Evolutionary conservation across 2,113 vertebrate species (phyloP), one percentile per base, ranked within the genome.

Genomic region (Odocoileus hemionus): DNA sequence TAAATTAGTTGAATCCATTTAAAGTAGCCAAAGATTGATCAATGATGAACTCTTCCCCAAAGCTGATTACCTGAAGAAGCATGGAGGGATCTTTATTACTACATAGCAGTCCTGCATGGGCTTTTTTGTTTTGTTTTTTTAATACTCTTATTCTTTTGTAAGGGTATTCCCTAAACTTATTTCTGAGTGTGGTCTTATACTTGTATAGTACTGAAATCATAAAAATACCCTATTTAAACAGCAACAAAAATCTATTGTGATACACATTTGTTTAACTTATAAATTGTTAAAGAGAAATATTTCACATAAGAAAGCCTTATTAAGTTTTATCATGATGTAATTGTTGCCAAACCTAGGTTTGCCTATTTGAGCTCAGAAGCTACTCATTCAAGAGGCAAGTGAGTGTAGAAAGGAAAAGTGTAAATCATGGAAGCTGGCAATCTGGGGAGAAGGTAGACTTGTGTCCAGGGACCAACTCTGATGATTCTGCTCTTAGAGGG

Each of bases 151-250:
- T 0, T 11, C 96, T 98, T 99, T 98, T 95, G 98, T 98, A 98
- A 98, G 50, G 19, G 50, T 91, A 0, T 98, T 99, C 99, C 98
- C 96, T 99, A 99, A 98, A 96, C 74, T 4, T 84, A 76, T 58
- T 84, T 95, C 89, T 93, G 91, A 88, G 8, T 88, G 1, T 89
- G 89, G 91, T 95, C 95, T 94, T 78, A 92, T 95, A 21, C 95
- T 36, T 97, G 88, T 82, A 47, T 90, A 92, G 83, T 93, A 95
- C 82, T 96, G 57, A 97, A 98, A 97, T 98, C 97, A 91, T 54
- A 95, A 95, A 93, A 84, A 55, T 52, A 61, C n/a, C 43, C 84
- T 78, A 8, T 60, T 91, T 83, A 60, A 86, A 64, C 47, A 92
- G 21, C 39, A 76, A 43, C 70, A 76, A 14, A 50, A 87, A 30